Conservation (phyloP, 2,113 vertebrate genomes). For the Hirundichthys speculiger region DNA sequence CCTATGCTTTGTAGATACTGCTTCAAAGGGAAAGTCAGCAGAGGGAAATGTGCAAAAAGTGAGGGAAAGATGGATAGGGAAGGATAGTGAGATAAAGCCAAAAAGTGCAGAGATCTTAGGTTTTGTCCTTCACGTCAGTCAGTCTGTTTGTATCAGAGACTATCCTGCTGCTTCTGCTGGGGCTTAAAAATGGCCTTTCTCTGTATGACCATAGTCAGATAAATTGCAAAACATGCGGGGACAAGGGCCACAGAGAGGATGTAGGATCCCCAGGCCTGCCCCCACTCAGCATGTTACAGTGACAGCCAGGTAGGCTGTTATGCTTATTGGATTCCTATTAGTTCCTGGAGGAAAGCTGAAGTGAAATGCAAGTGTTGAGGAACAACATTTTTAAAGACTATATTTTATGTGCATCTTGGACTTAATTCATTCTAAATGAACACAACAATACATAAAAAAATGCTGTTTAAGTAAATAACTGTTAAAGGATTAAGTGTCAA, state of each 20-base stretch:
- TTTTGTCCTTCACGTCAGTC: slow-evolving; percentile 46
- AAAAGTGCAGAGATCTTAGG: slow-evolving; percentile 37
- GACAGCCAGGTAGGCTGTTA: slow-evolving; percentile 9
- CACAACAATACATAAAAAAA: neutral
- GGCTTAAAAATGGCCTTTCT: slow-evolving; percentile 24
- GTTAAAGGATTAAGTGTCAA: slow-evolving; percentile 4
- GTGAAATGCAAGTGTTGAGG: slow-evolving; percentile 4
- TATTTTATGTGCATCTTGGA: neutral
- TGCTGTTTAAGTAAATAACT: slow-evolving; percentile 1
- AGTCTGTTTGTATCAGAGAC: slow-evolving; percentile 20
- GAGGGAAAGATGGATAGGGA: neutral
- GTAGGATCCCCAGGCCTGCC: no score
- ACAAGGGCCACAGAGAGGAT: neutral
- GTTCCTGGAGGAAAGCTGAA: slow-evolving; percentile 4
- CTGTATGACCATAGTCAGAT: slow-evolving; percentile 22
- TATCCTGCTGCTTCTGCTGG: slow-evolving; percentile 18
- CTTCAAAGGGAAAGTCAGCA: slow-evolving; percentile 37
- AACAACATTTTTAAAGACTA: neutral
- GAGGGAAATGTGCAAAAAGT: slow-evolving; percentile 27
- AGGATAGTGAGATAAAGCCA: slow-evolving; percentile 10
- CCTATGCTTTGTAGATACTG: slow-evolving; percentile 44
- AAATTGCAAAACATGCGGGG: slow-evolving; percentile 19
- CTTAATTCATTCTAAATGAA: slow-evolving; percentile 4
- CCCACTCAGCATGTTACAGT: neutral
- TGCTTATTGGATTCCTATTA: slow-evolving; percentile 12